Base-by-base conservation (phyloP, 2,797 vertebrate genomes). In the Sebastes oblongus region DNA sequence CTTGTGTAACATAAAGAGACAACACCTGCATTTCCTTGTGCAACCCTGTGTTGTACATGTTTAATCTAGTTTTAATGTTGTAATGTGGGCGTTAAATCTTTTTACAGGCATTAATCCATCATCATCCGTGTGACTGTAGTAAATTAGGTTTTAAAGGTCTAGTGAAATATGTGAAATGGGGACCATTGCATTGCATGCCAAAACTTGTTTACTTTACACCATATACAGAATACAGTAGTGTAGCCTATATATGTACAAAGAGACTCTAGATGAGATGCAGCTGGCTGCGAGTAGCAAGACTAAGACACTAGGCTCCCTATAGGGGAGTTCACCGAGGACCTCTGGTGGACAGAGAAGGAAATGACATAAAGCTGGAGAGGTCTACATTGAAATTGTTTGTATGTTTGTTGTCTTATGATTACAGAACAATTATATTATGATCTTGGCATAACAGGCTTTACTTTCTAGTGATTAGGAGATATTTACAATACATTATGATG, bases 311-410 rank as follows among this genome's bases (percentile, higher is more conserved):
- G 4, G 22, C 30, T 61, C 22, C 54, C 9, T 39, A 34, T 34
- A 1, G 7, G 8, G 46, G 27, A 3, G 42, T 20, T 46, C 50
- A 64, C 1, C 2, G 46, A 77, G 52, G 55, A 27, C 72, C 54
- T 67, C 77, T 62, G 27, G 25, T 68, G 72, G 82, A 58, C 56
- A 68, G 46, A 58, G 34, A 72, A 6, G 34, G 8, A 52, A 67
- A 11, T 58, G 66, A 56, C 25, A 52, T 36, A 11, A 34, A 34
- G 7, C 16, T 25, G 34, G 20, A 32, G 13, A 10, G 20, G 13
- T 4, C 6, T 2, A 27, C 1, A 2, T 11, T 30, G 22, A 50
- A 50, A 50, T 50, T 42, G 39, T 25, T 8, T 32, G 3, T 22
- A 8, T 39, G 25, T 58, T 30, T 69, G 18, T 12, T 22, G 8